Percentiles rank a stretch among this genome's conserved stretches.
These are phyloP conservation scores for Leptura quadrifasciata DNA, from an alignment of 2,888 invertebrate genomes.

Conservation along the genomic window DNA sequence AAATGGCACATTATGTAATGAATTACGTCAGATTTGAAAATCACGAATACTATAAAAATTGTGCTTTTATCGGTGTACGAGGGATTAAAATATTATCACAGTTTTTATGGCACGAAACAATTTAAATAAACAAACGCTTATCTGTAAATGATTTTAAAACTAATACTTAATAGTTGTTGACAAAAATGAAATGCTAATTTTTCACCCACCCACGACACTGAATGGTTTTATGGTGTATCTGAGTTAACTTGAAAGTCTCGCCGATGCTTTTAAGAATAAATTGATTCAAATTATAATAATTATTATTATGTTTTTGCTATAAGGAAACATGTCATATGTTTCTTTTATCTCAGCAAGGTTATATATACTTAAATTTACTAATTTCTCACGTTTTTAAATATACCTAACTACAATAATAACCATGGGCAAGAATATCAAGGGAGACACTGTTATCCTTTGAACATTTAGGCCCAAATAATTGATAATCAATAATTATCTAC, in stretches of 20 bases:
- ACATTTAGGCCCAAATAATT: too few species aligned
- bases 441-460: too few species aligned
- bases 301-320: not conserved
- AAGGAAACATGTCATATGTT: not conserved
- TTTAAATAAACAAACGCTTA: conserved; percentile 14
- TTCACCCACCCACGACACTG: not conserved
- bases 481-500: too few species aligned
- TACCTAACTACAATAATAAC: too few species aligned
- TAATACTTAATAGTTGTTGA: conserved; percentile 5
- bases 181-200: not conserved
- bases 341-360: too few species aligned
- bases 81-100: not conserved
- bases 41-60: not conserved
- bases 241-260: not conserved
- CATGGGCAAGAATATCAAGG: too few species aligned
- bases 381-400: too few species aligned
- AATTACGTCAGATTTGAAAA: not conserved
- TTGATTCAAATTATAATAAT: not conserved
- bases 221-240: not conserved
- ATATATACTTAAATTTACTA: too few species aligned
- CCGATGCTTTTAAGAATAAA: not conserved
- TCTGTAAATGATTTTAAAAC: not conserved
- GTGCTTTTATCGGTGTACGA: not conserved
- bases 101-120: not conserved
- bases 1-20: not conserved